phyloP scores from a whole-genome alignment of 2,113 vertebrate genomes.

The Cardinalis cardinalis region DNA sequence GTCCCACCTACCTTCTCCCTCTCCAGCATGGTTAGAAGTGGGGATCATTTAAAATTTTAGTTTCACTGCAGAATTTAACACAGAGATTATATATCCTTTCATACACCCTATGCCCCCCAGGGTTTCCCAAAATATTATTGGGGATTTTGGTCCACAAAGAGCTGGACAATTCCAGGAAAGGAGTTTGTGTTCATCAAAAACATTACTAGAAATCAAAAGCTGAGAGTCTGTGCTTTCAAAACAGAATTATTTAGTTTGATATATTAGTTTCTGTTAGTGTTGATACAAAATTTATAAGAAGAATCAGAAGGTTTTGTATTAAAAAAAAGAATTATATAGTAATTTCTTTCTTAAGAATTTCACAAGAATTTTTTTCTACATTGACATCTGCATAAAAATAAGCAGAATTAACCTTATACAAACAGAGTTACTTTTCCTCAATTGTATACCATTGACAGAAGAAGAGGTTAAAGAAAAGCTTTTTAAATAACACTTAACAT shows the following conservation, averaged over 20 bases:
- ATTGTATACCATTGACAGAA: background rate
- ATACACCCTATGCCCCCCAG: rapidly evolving
- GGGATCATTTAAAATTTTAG: background rate
- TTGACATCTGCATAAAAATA: background rate
- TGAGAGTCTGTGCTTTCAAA: background rate
- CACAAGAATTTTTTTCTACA: background rate
- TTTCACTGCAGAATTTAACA: background rate
- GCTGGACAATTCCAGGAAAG: background rate
- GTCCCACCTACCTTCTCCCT: background rate
- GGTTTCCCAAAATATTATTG: background rate
- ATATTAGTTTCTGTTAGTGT: background rate
- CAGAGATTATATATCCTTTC: background rate
- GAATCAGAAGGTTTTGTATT: background rate
- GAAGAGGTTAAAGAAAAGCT: background rate
- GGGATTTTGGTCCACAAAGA: background rate
- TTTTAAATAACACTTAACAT: background rate
- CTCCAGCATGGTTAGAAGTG: background rate
- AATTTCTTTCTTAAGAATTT: background rate
- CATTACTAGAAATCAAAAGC: background rate
- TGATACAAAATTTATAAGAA: background rate
- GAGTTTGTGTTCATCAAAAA: background rate
- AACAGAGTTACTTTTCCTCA: background rate
- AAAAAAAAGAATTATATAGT: background rate
- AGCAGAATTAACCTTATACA: background rate
- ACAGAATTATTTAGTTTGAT: background rate